These are phyloP conservation scores for Neogale vison DNA, from an alignment of 2,113 vertebrate genomes.

Conservation along the genomic window DNA sequence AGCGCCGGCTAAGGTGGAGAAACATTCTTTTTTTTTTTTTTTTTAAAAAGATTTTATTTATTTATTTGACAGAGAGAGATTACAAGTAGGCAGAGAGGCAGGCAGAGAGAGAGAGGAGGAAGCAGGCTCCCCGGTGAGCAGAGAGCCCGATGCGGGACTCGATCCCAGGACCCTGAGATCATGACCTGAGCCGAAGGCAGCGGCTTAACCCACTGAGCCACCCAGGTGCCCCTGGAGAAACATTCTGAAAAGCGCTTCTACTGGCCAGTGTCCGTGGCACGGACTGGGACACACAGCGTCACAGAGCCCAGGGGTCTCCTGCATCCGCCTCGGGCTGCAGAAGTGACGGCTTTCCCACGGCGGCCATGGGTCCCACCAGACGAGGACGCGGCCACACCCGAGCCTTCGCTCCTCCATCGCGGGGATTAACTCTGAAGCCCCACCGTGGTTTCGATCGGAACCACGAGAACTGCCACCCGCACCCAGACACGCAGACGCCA, in stretches of 20 bases:
- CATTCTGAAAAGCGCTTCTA: background rate
- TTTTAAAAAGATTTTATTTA: too few relatives aligned
- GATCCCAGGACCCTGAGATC: too few relatives aligned
- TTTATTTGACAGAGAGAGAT: too few relatives aligned
- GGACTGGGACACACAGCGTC: fast-evolving
- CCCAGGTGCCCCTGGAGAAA: too few relatives aligned
- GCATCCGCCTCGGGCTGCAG: fast-evolving
- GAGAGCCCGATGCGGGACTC: too few relatives aligned
- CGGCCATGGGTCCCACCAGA: fast-evolving
- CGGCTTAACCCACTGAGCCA: too few relatives aligned
- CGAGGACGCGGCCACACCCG: background rate
- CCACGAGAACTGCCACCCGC: fast-evolving
- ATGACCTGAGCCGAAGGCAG: too few relatives aligned
- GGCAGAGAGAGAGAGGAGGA: too few relatives aligned
- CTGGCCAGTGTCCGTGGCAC: background rate
- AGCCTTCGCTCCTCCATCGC: fast-evolving
- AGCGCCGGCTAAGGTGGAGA: fast-evolving
- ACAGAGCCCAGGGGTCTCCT: background rate
- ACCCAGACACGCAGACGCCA: background rate
- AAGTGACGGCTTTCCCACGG: fast-evolving
- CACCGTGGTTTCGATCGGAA: background rate
- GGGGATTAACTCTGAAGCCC: fast-evolving
- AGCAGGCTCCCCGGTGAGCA: too few relatives aligned
- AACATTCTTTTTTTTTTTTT: too few relatives aligned
- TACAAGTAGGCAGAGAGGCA: too few relatives aligned